Evolutionary conservation across 2,888 invertebrate species (phyloP), one percentile per base, ranked within the genome.

Genomic region (Diaprepes abbreviatus): DNA sequence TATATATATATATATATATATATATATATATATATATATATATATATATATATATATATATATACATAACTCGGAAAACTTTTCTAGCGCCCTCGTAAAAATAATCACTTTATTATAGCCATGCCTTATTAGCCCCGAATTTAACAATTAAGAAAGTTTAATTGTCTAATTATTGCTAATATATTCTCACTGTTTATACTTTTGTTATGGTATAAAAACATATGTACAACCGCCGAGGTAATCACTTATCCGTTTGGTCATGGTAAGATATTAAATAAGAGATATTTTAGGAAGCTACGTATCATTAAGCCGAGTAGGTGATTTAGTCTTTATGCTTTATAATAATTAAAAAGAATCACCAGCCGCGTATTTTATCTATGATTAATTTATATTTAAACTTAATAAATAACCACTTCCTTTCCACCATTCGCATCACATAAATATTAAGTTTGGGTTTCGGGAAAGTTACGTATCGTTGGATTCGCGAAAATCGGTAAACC

Each of bases 231-330:
- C 19, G 6, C 17, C 3, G 10, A 19, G 3, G 40, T 19, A 40
- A 40, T 19, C 3, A n/a, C n/a, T n/a, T n/a, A 36, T 40, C 12
- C 3, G 24, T 19, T 36, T 50, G 28, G 24, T 35, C 57, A 48
- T 57, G 21, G 12, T 21, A 38, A 48, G 38, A 52, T 43, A 60
- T 60, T 45, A 50, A 60, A 60, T 60, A 48, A 60, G 21, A 50
- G 38, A 62, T 62, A 62, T 62, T 62, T 62, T 50, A 62, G 38
- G 50, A 52, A 17, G 24, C 24, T 50, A 24, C 16, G 16, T 28
- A 19, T 14, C 10, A 24, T 43, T 28, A 50, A 50, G 5, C 28
- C 28, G 24, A 9, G 19, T 10, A 17, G 16, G 9, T 14, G 28
- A 28, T 28, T 48, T 50, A 50, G 14, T 10, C 28, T 14, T 28